A percentile compares a stretch with the other conserved stretches of the same genome.
phyloP scores from a whole-genome alignment of 2,797 vertebrate species.

The Phrynocephalus guinanensis region DNA sequence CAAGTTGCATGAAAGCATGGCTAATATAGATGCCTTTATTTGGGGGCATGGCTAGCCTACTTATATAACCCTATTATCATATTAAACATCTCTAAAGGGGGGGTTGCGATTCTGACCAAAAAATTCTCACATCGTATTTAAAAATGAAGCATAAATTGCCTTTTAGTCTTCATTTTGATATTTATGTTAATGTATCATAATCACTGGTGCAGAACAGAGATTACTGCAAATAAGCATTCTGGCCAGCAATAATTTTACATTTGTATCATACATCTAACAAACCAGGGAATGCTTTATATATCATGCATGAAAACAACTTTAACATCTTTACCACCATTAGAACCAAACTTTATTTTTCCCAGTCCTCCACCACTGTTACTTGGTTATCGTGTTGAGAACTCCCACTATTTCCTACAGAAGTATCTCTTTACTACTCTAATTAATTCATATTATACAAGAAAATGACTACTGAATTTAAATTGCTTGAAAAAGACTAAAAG shows the following conservation, averaged over 20 bases:
- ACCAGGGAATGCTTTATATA: conserved; percentile 1
- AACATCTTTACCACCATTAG: neutral
- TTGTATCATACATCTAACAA: neutral
- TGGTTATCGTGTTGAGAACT: neutral
- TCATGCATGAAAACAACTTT: conserved; percentile 1
- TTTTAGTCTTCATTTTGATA: neutral
- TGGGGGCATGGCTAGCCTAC: neutral
- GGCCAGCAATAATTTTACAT: neutral
- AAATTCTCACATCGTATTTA: neutral
- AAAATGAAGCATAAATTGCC: neutral
- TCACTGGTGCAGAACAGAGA: neutral
- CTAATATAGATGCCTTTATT: neutral
- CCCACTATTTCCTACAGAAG: neutral
- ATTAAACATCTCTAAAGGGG: neutral
- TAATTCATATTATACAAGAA: neutral
- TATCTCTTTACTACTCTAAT: too few species aligned
- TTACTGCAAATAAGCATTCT: conserved; percentile 12
- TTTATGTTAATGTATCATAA: neutral
- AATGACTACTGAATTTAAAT: neutral
- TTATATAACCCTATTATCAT: neutral
- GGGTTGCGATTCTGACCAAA: neutral
- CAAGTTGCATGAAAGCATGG: neutral
- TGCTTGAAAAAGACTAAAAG: neutral
- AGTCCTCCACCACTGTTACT: neutral
- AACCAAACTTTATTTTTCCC: neutral